Conservation (phyloP, 1,140 invertebrate species). For the Drosophila mayri region DNA sequence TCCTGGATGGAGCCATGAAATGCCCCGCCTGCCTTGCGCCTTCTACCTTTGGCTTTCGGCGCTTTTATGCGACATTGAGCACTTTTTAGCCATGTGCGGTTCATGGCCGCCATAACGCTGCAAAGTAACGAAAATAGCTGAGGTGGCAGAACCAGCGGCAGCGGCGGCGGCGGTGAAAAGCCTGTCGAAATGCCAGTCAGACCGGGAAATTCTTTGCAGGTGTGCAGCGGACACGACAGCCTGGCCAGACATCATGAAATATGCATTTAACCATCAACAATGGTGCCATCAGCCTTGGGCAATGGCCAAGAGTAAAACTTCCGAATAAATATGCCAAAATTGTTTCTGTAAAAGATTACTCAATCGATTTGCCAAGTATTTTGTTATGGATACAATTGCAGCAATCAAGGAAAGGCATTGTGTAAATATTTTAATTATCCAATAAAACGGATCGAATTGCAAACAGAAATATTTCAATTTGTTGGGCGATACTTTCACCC, state of each 20-base stretch:
- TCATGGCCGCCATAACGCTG: slow-evolving; percentile 54
- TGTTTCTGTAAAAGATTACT: slow-evolving; percentile 11
- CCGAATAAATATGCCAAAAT: slow-evolving; percentile 24
- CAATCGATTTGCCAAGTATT: slow-evolving; percentile 22
- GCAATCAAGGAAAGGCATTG: slow-evolving; percentile 5
- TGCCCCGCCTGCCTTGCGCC: not conserved
- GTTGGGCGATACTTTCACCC: not conserved
- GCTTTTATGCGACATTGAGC: slow-evolving; percentile 57
- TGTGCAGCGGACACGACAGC: slow-evolving; percentile 45
- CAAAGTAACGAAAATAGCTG: slow-evolving; percentile 57
- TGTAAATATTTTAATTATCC: slow-evolving; percentile 21
- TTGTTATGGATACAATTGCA: slow-evolving; percentile 1
- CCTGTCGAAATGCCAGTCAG: slow-evolving; percentile 74
- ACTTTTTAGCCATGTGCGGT: slow-evolving; percentile 55
- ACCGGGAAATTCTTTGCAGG: slow-evolving; percentile 43
- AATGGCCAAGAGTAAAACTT: slow-evolving; percentile 27
- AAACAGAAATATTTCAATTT: slow-evolving; percentile 19
- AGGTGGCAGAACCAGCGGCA: slow-evolving; percentile 2
- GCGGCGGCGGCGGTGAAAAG: slow-evolving; percentile 46
- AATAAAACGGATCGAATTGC: slow-evolving; percentile 23
- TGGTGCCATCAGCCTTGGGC: slow-evolving; percentile 35
- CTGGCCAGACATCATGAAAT: slow-evolving; percentile 61
- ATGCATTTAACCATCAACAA: slow-evolving; percentile 70
- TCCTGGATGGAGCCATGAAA: not conserved
- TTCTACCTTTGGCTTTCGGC: slow-evolving; percentile 13